Evolutionary conservation across 2,113 vertebrate genomes (phyloP).

Genomic region (Eublepharis macularius): DNA sequence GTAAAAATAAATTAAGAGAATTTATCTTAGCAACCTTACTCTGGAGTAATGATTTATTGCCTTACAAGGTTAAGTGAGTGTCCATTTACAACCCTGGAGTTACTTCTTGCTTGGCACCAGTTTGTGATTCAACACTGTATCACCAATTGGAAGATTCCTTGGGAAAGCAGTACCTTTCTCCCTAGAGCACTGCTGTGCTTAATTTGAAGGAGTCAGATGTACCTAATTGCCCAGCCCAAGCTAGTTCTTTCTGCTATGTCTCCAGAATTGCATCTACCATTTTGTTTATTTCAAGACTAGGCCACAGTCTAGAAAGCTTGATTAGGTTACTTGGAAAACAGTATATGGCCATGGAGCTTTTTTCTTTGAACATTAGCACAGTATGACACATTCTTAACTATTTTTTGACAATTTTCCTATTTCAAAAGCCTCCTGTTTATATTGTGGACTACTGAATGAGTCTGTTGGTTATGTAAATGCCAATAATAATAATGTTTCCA

Average conservation of each 20-base stretch:
- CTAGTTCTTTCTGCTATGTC: not conserved
- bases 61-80: not conserved
- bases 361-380: too few species aligned
- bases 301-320: not conserved
- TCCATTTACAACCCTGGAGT: not conserved
- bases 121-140: not conserved
- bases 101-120: not conserved
- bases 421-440: not conserved
- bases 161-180: not conserved
- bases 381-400: not conserved
- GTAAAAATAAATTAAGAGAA: too few species aligned
- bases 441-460: not conserved
- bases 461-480: not conserved
- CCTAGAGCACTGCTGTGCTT: not conserved
- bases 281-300: not conserved
- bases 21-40: too few species aligned
- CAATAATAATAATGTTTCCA: not conserved
- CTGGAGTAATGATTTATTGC: too few species aligned
- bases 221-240: not conserved
- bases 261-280: not conserved
- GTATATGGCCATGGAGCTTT: too few species aligned
- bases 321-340: too few species aligned
- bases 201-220: not conserved
- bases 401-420: not conserved
- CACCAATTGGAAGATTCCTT: not conserved